These are phyloP conservation scores for Philereme vetulata DNA, from an alignment of 2,888 invertebrate genomes.

Conservation along the genomic window DNA sequence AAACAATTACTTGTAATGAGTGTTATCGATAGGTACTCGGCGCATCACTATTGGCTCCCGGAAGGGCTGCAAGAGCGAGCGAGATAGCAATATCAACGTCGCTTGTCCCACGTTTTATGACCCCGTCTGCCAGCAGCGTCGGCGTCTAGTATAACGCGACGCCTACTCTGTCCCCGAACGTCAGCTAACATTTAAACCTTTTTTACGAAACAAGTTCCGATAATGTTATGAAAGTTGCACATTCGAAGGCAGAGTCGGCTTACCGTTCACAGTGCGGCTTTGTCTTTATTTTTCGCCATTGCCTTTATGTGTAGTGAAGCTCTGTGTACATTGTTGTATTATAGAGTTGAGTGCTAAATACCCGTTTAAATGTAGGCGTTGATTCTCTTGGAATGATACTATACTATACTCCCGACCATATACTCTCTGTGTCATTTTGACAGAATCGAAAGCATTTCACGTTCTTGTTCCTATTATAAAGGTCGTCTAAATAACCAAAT, in stretches of 20 bases:
- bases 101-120: too few relatives aligned
- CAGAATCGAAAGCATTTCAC: constrained; percentile 37
- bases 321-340: constrained; percentile 5
- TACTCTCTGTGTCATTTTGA: constrained; percentile 40
- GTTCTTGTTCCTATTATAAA: constrained; percentile 23
- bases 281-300: constrained; percentile 23
- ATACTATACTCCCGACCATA: constrained; percentile 42
- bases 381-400: constrained; percentile 43
- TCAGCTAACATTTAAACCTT: constrained; percentile 21
- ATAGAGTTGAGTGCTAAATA: constrained; percentile 13
- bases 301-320: constrained; percentile 18
- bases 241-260: constrained; percentile 6
- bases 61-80: too few relatives aligned
- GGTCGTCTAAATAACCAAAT: constrained; percentile 12
- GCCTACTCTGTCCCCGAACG: constrained; percentile 10
- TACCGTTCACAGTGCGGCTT: constrained; percentile 6
- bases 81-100: too few relatives aligned
- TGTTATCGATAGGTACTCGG: too few relatives aligned
- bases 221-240: constrained; percentile 10
- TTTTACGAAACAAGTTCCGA: constrained; percentile 22
- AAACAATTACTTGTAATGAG: too few relatives aligned
- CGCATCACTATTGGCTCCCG: too few relatives aligned
- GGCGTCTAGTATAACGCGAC: background rate
- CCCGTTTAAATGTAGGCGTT: constrained; percentile 9
- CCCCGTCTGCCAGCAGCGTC: too few relatives aligned